A percentile compares a stretch with the other conserved stretches of the same genome.
Conservation (phyloP, 1,140 invertebrate species). For the Caenorhabditis brenneri region DNA sequence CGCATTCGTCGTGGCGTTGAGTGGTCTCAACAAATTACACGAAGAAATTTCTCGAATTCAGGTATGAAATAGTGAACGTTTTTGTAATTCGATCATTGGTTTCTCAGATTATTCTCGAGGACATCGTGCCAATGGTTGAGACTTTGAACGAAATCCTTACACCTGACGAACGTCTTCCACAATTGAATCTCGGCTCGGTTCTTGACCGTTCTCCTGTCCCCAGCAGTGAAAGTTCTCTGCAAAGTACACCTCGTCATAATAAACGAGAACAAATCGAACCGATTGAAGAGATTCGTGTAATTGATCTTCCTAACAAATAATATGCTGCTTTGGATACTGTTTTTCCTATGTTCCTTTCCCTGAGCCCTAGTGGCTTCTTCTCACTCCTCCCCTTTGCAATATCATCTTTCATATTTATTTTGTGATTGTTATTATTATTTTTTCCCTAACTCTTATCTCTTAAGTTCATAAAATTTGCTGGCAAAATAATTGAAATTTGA, state of each 20-base stretch:
- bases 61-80: neutral
- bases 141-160: conserved; percentile 13
- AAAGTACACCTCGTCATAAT: conserved; percentile 23
- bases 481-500: too few relatives aligned
- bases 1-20: neutral
- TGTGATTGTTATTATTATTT: neutral
- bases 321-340: neutral
- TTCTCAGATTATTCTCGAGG: conserved; percentile 11
- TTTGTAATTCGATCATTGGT: neutral
- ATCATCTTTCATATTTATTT: neutral
- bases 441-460: neutral
- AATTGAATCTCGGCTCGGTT: conserved; percentile 79
- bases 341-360: neutral
- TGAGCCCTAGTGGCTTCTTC: neutral
- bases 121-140: conserved; percentile 30
- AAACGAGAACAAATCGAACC: neutral
- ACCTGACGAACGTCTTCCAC: conserved; percentile 75
- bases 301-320: neutral
- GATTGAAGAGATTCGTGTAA: conserved; percentile 5
- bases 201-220: conserved; percentile 2
- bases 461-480: too few relatives aligned
- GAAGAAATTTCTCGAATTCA: conserved; percentile 23
- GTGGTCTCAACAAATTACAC: neutral
- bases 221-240: conserved; percentile 20
- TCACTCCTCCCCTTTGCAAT: neutral